These are phyloP conservation scores for Glaucopsyche alexis DNA, from an alignment of 2,888 invertebrate genomes.

Conservation along the genomic window DNA sequence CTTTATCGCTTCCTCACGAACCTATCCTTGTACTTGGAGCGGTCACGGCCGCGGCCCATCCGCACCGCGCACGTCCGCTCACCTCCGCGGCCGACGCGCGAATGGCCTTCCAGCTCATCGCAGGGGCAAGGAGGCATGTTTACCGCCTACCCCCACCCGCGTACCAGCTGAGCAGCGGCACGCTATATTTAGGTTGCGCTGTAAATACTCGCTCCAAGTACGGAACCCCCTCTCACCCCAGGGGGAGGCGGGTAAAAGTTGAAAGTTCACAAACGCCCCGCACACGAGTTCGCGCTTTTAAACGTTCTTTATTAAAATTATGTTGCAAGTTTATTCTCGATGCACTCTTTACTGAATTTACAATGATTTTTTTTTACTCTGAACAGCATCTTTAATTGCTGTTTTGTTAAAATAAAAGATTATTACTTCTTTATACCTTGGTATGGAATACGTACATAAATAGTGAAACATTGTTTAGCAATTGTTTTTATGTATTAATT, in stretches of 20 bases:
- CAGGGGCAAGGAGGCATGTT: slow-evolving; percentile 60
- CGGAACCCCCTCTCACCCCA: slow-evolving; percentile 56
- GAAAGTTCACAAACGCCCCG: slow-evolving; percentile 76
- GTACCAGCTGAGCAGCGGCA: slow-evolving; percentile 77
- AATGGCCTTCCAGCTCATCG: slow-evolving; percentile 62
- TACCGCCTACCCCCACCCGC: slow-evolving; percentile 62
- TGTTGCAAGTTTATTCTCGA: slow-evolving; percentile 79
- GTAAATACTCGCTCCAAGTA: slow-evolving; percentile 79
- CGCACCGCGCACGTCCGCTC: slow-evolving; percentile 64
- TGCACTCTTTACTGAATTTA: slow-evolving; percentile 67
- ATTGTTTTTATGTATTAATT: no score
- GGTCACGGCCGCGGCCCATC: slow-evolving; percentile 68
- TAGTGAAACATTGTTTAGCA: no score
- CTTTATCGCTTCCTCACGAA: slow-evolving; percentile 58
- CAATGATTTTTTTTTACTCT: slow-evolving; percentile 54
- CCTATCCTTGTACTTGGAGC: slow-evolving; percentile 57
- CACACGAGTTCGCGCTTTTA: slow-evolving; percentile 69
- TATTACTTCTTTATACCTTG: no score
- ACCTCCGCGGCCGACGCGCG: slow-evolving; percentile 61
- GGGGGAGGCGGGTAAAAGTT: slow-evolving; percentile 69
- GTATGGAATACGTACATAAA: no score
- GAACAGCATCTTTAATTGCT: background rate
- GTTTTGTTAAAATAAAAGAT: slow-evolving; percentile 10
- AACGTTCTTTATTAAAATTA: slow-evolving; percentile 78
- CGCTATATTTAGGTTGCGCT: slow-evolving; percentile 80